These are phyloP conservation scores for Myotis lucifugus DNA, from an alignment of 2,113 vertebrate species.

Conservation along the genomic window DNA sequence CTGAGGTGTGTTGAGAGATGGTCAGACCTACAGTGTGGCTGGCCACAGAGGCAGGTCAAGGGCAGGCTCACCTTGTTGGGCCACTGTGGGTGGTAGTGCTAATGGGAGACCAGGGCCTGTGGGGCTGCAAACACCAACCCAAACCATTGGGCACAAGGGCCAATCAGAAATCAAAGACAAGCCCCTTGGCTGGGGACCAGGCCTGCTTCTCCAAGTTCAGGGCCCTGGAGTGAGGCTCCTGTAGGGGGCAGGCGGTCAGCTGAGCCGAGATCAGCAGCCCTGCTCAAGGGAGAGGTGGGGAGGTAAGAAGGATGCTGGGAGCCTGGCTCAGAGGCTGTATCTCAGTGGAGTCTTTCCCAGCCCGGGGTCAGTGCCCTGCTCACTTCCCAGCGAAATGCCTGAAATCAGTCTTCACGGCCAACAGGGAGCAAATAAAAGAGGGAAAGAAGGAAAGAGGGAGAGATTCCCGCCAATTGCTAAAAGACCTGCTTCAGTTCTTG, in stretches of 20 bases:
- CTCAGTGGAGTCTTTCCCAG: neutral
- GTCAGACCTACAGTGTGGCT: accelerated
- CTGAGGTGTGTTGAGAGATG: neutral
- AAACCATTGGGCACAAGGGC: neutral
- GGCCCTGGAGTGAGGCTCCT: neutral
- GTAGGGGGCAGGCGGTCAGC: neutral
- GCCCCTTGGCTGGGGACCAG: neutral
- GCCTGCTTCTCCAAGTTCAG: neutral
- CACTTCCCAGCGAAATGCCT: neutral
- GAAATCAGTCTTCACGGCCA: neutral
- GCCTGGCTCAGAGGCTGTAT: neutral
- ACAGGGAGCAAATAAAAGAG: neutral
- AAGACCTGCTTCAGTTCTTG: neutral
- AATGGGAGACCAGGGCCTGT: too few species aligned
- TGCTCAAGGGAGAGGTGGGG: neutral
- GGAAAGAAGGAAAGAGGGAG: neutral
- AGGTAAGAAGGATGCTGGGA: neutral
- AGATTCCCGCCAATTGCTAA: neutral
- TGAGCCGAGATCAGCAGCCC: neutral
- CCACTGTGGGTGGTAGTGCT: neutral
- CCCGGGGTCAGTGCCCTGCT: neutral
- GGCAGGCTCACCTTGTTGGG: neutral
- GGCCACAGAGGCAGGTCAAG: neutral
- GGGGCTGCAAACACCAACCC: neutral
- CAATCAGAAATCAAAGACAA: neutral